Evolutionary conservation across 2,888 invertebrate species (phyloP).

Genomic region (Nomada goodeniana): DNA sequence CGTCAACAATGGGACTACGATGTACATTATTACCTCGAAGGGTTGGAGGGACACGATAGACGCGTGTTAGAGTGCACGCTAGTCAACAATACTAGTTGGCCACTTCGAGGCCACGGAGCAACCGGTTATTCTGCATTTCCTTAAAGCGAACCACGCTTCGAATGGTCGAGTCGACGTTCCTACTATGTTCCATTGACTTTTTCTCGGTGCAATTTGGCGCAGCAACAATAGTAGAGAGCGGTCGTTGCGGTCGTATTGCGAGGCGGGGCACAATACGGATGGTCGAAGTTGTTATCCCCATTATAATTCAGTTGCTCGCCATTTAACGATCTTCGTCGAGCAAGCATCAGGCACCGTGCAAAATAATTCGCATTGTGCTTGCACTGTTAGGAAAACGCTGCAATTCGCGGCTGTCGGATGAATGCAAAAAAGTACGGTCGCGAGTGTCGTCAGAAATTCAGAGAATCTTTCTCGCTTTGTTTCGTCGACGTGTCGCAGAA

Average conservation of each 20-base stretch:
- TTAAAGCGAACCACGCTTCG: conserved; percentile 73
- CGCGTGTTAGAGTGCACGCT: conserved; percentile 27
- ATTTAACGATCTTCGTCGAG: not conserved
- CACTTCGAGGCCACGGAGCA: conserved; percentile 74
- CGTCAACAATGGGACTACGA: conserved; percentile 39
- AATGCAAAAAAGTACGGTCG: no score
- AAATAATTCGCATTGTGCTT: no score
- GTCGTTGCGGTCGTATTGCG: not conserved
- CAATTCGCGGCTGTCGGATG: no score
- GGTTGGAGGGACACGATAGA: conserved; percentile 38
- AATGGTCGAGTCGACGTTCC: conserved; percentile 66
- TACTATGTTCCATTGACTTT: conserved; percentile 55
- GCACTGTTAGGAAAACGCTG: no score
- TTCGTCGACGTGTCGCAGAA: not conserved
- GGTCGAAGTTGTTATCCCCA: not conserved
- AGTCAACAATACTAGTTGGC: conserved; percentile 65
- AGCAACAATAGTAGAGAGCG: conserved; percentile 25
- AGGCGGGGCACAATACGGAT: not conserved
- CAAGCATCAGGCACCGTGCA: no score
- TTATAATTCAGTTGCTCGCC: not conserved
- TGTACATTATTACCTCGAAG: conserved; percentile 35
- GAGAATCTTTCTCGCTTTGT: not conserved
- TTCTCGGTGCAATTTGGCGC: conserved; percentile 38
- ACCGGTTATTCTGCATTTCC: conserved; percentile 83
- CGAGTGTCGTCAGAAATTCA: not conserved